Evolutionary conservation across 1,140 invertebrate genomes (phyloP), one percentile per base, ranked within the genome.

Genomic region (Spodoptera litura): DNA sequence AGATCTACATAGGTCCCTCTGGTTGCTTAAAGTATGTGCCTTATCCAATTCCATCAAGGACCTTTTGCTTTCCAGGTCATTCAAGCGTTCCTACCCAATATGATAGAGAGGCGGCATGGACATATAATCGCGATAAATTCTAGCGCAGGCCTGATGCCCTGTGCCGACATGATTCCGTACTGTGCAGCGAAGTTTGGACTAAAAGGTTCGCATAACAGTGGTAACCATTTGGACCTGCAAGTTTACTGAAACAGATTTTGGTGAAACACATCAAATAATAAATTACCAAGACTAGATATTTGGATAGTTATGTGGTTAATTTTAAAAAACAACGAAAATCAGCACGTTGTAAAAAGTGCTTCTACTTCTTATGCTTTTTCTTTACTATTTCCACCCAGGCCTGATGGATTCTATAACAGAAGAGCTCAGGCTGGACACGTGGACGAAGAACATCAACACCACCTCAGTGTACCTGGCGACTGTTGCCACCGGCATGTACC

Each of bases 51-150:
- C 25, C 13, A 56, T 72, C n/a, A 72, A 11, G 6, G 11, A 58
- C 9, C 9, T 10, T 10, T 35, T 73, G 35, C 0, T 53, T 61
- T 82, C 11, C 73, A 94, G 93, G 80, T 93, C 49, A 92, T 94
- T 59, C 88, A 97, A 93, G 97, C 97, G 38, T 97, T 98, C 86
- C 90, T 98, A 0, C 97, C 97, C 0, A 94, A 89, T 27, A 98
- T 98, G 97, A 95, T 97, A 25, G 95, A 96, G 70, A 95, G 96
- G 44, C 95, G 96, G 78, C 95, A 96, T 31, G 98, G 98, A 0
- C 98, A 98, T 87, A 95, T 98, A 12, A 96, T 98, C 2, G 96
- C 96, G 0, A 90, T 98, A 9, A 97, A 97, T n/a, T 98, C 97
- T 0, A 96, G 97, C 78, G 97, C 97, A 12, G 98, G 97, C 0